phyloP scores from a whole-genome alignment of 1,140 invertebrate genomes.

The Drosophila sp. region DNA sequence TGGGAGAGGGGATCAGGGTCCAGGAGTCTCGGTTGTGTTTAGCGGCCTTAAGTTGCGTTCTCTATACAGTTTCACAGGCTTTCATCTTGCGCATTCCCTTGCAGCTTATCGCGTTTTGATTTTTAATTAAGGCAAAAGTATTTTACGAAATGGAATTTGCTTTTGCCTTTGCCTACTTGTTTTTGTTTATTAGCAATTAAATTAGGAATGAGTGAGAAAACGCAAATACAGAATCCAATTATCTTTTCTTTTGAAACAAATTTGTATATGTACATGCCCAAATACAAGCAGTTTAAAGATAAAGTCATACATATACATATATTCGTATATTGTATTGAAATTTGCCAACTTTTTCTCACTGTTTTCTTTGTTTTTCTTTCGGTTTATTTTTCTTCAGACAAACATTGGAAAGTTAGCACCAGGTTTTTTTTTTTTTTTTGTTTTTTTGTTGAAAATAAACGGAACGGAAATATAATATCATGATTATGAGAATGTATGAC shows the following conservation, averaged over 20 bases:
- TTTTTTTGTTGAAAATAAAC: neutral
- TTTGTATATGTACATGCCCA: conserved; percentile 46
- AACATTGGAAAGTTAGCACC: conserved; percentile 7
- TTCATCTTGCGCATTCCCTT: conserved; percentile 50
- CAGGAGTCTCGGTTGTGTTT: conserved; percentile 10
- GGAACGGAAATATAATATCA: conserved; percentile 9
- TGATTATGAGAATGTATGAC: conserved; percentile 13
- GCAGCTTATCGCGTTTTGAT: conserved; percentile 74
- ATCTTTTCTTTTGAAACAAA: conserved; percentile 44
- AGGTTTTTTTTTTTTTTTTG: neutral
- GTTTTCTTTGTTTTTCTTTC: conserved; percentile 28
- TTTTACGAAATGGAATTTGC: conserved; percentile 65
- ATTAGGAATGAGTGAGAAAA: conserved; percentile 59
- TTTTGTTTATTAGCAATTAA: conserved; percentile 70
- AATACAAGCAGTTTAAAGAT: conserved; percentile 36
- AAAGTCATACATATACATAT: conserved; percentile 47
- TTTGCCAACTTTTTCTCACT: conserved; percentile 61
- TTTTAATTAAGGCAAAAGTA: conserved; percentile 77
- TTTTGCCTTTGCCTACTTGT: conserved; percentile 4
- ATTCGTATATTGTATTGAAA: conserved; percentile 50
- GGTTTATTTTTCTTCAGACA: conserved; percentile 2
- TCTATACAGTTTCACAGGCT: conserved; percentile 16
- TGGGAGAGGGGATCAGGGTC: no score
- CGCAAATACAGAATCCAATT: conserved; percentile 56
- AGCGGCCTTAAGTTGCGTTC: conserved; percentile 8